Evolutionary conservation across 2,113 vertebrate genomes (phyloP).

Genomic region (Embiotoca jacksoni): DNA sequence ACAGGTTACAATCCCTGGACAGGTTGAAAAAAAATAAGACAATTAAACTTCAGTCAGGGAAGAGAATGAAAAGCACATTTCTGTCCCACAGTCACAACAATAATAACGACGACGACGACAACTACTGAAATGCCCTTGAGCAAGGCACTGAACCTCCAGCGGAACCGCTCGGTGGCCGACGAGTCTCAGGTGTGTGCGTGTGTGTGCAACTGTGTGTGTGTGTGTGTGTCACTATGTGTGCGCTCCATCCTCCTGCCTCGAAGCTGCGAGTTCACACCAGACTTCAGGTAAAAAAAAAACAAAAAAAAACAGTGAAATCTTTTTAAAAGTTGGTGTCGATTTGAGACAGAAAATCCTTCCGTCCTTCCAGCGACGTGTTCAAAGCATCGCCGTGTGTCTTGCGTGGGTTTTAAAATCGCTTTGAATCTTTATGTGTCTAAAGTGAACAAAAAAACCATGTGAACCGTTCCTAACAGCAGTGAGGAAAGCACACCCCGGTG

Average conservation of each 20-base stretch:
- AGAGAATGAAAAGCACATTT: slow-evolving; percentile 53
- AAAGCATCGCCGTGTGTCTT: background rate
- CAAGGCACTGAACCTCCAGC: slow-evolving; percentile 77
- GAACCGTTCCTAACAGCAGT: slow-evolving; percentile 40
- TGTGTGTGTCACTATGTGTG: background rate
- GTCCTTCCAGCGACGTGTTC: background rate
- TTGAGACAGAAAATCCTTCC: background rate
- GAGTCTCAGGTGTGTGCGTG: slow-evolving; percentile 7
- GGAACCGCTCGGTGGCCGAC: slow-evolving; percentile 51
- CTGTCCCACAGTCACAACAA: slow-evolving; percentile 37
- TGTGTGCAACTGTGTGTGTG: too few species aligned
- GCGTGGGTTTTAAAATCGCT: background rate
- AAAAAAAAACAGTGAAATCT: too few species aligned
- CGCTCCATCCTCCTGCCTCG: background rate
- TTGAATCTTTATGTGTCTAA: slow-evolving; percentile 1
- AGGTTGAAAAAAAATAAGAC: slow-evolving; percentile 15
- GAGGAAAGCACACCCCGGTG: slow-evolving; percentile 62
- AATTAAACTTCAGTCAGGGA: slow-evolving; percentile 27
- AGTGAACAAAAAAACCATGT: background rate
- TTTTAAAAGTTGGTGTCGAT: too few species aligned
- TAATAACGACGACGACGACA: slow-evolving; percentile 31
- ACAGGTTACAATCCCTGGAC: slow-evolving; percentile 68
- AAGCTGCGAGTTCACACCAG: slow-evolving; percentile 13
- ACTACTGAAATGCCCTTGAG: slow-evolving; percentile 67
- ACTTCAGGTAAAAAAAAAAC: background rate